Conservation (phyloP, 1,140 invertebrate species). For the Capitella teleta region DNA sequence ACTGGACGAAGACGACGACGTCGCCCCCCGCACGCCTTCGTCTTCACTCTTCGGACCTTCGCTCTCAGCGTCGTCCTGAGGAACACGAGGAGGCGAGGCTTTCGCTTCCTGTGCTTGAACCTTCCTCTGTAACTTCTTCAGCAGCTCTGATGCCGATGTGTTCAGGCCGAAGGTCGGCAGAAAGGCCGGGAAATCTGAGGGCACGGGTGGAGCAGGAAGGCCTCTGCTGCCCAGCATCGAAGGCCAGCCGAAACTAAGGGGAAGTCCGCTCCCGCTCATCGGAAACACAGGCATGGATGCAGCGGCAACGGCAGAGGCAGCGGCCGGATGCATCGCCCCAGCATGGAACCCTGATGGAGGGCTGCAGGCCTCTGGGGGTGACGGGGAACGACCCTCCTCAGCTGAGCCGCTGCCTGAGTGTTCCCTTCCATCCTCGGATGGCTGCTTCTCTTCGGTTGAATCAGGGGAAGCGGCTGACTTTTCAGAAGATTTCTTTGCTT, state of each 20-base stretch:
- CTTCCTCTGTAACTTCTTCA: slow-evolving; percentile 39
- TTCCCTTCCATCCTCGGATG: neutral
- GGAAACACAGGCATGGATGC: slow-evolving; percentile 13
- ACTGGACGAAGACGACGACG: no score
- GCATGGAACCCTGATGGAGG: neutral
- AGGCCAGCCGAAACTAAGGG: slow-evolving; percentile 19
- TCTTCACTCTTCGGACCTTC: no score
- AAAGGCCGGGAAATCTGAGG: neutral
- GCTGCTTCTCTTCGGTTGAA: neutral
- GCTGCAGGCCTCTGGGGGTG: neutral
- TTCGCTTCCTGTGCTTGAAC: no score
- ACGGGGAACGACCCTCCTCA: neutral
- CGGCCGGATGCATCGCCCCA: neutral
- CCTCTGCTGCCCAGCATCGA: neutral
- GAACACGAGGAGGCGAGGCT: no score
- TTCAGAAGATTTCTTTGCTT: neutral
- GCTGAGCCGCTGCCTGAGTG: neutral
- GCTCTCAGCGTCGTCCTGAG: no score
- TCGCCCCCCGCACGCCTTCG: no score
- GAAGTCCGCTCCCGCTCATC: slow-evolving; percentile 16
- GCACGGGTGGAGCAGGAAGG: neutral
- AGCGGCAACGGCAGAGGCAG: slow-evolving; percentile 20
- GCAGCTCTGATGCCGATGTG: slow-evolving; percentile 38
- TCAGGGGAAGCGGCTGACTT: neutral
- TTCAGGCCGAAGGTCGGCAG: slow-evolving; percentile 24